Evolutionary conservation across 2,113 vertebrate species (phyloP).

Genomic region (Girardinichthys multiradiatus): DNA sequence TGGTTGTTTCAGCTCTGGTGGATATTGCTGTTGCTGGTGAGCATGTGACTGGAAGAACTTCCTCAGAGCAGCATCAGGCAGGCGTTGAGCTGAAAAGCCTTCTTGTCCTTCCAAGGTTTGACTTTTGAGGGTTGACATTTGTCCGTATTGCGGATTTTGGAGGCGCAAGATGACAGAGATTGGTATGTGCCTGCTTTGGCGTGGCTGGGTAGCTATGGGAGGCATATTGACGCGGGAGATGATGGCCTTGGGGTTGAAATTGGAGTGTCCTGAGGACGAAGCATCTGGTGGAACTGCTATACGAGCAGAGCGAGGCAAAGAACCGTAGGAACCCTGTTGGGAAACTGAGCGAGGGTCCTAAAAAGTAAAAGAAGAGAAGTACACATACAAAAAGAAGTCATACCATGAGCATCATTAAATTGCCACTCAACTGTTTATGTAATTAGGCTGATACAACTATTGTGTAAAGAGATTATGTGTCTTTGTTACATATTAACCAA

Average conservation of each 20-base stretch:
- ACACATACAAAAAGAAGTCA: not conserved
- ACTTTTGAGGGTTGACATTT: not conserved
- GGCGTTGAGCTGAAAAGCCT: slow-evolving; percentile 33
- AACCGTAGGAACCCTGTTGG: slow-evolving; percentile 65
- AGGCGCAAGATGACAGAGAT: slow-evolving; percentile 90
- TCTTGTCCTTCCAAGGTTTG: slow-evolving; percentile 26
- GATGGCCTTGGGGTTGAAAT: slow-evolving; percentile 78
- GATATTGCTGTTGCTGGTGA: slow-evolving; percentile 28
- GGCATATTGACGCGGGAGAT: slow-evolving; percentile 88
- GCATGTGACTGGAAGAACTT: slow-evolving; percentile 51
- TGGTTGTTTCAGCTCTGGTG: slow-evolving; percentile 66
- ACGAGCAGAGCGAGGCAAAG: slow-evolving; percentile 82
- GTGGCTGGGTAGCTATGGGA: slow-evolving; percentile 65
- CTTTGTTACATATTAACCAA: no score
- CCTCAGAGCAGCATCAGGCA: slow-evolving; percentile 27
- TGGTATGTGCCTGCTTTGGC: slow-evolving; percentile 81
- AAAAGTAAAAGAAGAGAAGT: not conserved
- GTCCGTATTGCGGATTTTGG: slow-evolving; percentile 52
- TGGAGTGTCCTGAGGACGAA: slow-evolving; percentile 63
- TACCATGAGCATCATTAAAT: not conserved
- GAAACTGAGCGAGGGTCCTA: slow-evolving; percentile 50
- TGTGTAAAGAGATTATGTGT: no score
- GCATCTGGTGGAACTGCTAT: slow-evolving; percentile 73
- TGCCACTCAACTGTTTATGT: not conserved
- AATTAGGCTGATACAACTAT: no score